Base-by-base conservation (phyloP, 2,113 vertebrate species). In the Dipodomys spectabilis region DNA sequence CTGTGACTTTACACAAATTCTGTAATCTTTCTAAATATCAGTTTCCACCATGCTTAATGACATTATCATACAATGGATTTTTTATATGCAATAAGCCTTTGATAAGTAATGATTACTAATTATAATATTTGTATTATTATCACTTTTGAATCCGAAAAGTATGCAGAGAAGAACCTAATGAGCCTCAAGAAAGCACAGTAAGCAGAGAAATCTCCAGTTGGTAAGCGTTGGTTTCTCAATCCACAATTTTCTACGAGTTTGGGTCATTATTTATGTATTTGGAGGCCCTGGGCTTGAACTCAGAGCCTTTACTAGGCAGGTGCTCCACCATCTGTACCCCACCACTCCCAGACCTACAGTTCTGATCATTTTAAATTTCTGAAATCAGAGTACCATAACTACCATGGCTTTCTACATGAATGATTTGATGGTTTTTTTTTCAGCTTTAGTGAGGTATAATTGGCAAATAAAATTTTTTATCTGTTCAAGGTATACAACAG, bases 191-290 rank as follows among this genome's bases (percentile, higher is more conserved):
- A 67, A 84, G 57, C 27, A 85, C 28, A 32, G 53, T 57, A 57
- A 44, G 16, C 53, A 30, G 2, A 57, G 32, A 30, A 71, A 7
- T 78, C 71, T 62, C 28, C 7, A 77, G 49, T 28, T 77, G 71
- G 64, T 35, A 78, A 23, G 30, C 19, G 25, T 25, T 72, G 16
- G 6, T 73, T 73, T 72, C 44, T 85, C 68, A 73, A 30, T 72
- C n/a, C 57, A 80, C 39, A 7, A 10, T n/a, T 79, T 89, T 89
- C 39, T 79, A 90, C 72, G 67, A 72, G 35, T 72, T 93, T 85
- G 30, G 25, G 30, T 71, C 85, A 19, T 79, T 39, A 10, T n/a
- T 57, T 18, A 13, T 57, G 12, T 57, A 13, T 18, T 57, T 57
- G 15, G 53, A 4, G 53, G 53, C 2, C 53, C 53, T 18, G 53